Base-by-base conservation (phyloP, 2,797 vertebrate species). In the Anomalospiza imberbis region DNA sequence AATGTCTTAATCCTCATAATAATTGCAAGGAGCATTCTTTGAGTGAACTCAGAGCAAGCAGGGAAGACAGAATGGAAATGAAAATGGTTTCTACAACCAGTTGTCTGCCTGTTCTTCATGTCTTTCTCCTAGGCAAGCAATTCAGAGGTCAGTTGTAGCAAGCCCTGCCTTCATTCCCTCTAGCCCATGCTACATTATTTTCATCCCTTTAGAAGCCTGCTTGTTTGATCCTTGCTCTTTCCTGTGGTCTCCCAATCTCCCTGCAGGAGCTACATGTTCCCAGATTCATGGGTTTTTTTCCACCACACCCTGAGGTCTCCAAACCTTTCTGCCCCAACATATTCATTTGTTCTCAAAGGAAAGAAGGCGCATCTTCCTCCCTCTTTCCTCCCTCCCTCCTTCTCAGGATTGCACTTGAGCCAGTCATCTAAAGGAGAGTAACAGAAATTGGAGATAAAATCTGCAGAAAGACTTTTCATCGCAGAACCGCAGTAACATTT, bases 201-300 rank as follows among this genome's bases (percentile, higher is more conserved):
- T 73, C 17, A 32, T 50, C 36, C n/a, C 51, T 70, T 87, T 51
- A 76, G 71, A 94, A 76, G 26, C 29, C 17, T 76, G 28, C 10
- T 57, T 79, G 22, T 87, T 85, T 95, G 63, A 89, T 94, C 75
- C 78, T 82, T 92, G 40, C 26, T 91, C 55, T 76, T 89, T 82
- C 42, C 77, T 85, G 67, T 79, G 71, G 74, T 89, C 40, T 89
- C 55, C 63, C 74, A 79, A 1, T 48, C 20, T 75, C 40, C 40
- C 55, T 70, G 47, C n/a, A 51, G 55, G 60, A 94, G 51, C 44
- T 67, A 45, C 42, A 68, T 32, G 3, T 32, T 78, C 79, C 36
- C 34, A 84, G 19, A 42, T 57, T 89, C 71, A 40, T 44, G 40
- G 3, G 3, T 2, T 3, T 79, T 75, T 68, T 92, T 60, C 31